phyloP scores from a whole-genome alignment of 1,140 invertebrate genomes.

The Scaptomyza graminum region DNA sequence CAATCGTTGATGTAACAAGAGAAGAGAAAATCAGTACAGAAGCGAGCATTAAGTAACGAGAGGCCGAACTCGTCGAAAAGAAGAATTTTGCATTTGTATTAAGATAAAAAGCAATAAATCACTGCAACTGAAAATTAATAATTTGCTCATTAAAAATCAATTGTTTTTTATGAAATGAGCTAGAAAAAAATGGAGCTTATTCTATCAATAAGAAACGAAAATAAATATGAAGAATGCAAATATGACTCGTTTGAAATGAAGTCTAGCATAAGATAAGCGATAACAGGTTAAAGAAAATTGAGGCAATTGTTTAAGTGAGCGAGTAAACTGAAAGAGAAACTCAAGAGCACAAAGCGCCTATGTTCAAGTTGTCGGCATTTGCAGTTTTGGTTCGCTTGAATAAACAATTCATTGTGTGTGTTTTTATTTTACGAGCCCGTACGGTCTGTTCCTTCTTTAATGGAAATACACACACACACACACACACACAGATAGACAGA shows the following conservation, averaged over 20 bases:
- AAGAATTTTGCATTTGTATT: too few species aligned
- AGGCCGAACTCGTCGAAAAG: neutral
- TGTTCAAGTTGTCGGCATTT: conserved; percentile 13
- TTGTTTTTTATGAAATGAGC: too few species aligned
- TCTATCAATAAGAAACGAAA: too few species aligned
- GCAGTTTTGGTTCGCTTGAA: conserved; percentile 26
- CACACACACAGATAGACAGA: conserved; percentile 13
- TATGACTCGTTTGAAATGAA: neutral
- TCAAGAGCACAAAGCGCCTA: conserved; percentile 8
- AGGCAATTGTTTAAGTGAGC: neutral
- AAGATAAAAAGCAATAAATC: too few species aligned
- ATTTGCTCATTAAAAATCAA: too few species aligned
- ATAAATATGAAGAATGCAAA: too few species aligned
- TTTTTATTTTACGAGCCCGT: conserved; percentile 45
- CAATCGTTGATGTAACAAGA: neutral
- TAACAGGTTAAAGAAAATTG: neutral
- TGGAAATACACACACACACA: conserved; percentile 23
- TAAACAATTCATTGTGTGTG: conserved; percentile 39
- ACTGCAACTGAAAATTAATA: too few species aligned
- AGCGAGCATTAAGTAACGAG: neutral
- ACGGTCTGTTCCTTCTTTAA: conserved; percentile 50
- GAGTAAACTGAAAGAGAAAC: neutral
- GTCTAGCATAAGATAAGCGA: neutral
- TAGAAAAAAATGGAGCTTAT: too few species aligned
- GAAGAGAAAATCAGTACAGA: too few species aligned